Base-by-base conservation (phyloP, 1,140 invertebrate species). In the Dendrolimus kikuchii region DNA sequence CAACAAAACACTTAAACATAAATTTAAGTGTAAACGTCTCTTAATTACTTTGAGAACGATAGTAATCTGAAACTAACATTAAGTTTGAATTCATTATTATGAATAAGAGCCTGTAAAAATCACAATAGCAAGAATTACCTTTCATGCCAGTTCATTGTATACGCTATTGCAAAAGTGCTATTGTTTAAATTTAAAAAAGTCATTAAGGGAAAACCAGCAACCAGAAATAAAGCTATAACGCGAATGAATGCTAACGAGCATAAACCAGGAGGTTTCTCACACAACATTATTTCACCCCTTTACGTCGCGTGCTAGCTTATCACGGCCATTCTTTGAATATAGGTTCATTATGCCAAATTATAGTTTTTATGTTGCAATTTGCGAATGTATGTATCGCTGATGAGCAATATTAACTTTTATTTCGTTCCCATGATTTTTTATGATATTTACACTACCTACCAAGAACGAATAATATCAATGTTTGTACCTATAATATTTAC, bases 281-380 rank as follows among this genome's bases (percentile, higher is more conserved):
- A 53, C 46, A 51, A 37, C 45, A 7, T 57, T 42, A 53, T 57
- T 54, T 40, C 43, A 47, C 57, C 53, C 59, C 49, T 56, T 53
- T 38, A 62, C 69, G 68, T 78, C 66, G 75, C 71, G 71, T 77
- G 75, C 59, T 61, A 53, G 50, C 55, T 59, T 66, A 67, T 68
- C 64, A 57, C 58, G 54, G 47, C 58, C 55, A 57, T 67, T 62
- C 62, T 65, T 70, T 51, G 60, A 66, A 68, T 73, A 68, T 66
- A 59, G 74, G 74, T 72, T 77, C 69, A 72, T 78, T 77, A 78
- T 59, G 52, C 61, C 66, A 78, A 81, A 78, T 81, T 81, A 76
- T 69, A 68, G 74, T 75, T 57, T 62, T 76, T 74, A 64, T 55
- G 42, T 52, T 49, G 68, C 64, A 71, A 72, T 78, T 78, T 77